Evolutionary conservation across 2,797 vertebrate genomes (phyloP), one percentile per base, ranked within the genome.

Genomic region (Euthynnus affinis): DNA sequence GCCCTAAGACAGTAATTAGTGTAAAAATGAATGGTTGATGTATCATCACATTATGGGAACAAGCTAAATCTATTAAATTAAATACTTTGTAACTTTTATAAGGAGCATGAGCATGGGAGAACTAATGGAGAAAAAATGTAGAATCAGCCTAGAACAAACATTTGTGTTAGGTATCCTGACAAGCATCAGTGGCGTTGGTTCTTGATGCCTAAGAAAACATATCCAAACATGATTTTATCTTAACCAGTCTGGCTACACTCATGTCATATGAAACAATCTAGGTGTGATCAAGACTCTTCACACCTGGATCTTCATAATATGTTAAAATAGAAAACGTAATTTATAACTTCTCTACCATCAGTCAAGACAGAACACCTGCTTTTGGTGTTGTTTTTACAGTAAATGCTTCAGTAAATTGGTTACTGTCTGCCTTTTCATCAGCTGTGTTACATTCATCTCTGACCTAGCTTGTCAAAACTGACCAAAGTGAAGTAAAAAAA

Each of bases 1-100:
- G 85, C 87, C 88, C 74, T 68, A 87, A 88, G 89, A 87, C 82
- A 84, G 84, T 57, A 92, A 88, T 88, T 88, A 88, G 81, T 79
- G 78, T 79, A 77, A 72, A 85, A 83, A 87, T 83, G 22, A 90
- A 88, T 76, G 76, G 72, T 65, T 88, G 83, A 84, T 62, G 40
- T 80, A 83, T 79, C 40, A 61, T 82, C 86, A 88, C 60, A 83
- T 90, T 89, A 88, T 72, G 58, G 14, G 78, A 88, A 84, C 77
- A 84, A 84, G 80, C 58, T 65, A 82, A 87, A 82, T 78, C 74
- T 68, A 85, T 88, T 78, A 78, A 78, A 85, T 86, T 2, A 68
- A 83, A 82, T 73, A 76, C 76, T 74, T 73, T 29, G 34, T 52
- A 42, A 78, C 66, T 71, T 87, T 78, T 81, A 80, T 40, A 27